Evolutionary conservation across 2,797 vertebrate species (phyloP), one percentile per base, ranked within the genome.

Genomic region (Salmo trutta): DNA sequence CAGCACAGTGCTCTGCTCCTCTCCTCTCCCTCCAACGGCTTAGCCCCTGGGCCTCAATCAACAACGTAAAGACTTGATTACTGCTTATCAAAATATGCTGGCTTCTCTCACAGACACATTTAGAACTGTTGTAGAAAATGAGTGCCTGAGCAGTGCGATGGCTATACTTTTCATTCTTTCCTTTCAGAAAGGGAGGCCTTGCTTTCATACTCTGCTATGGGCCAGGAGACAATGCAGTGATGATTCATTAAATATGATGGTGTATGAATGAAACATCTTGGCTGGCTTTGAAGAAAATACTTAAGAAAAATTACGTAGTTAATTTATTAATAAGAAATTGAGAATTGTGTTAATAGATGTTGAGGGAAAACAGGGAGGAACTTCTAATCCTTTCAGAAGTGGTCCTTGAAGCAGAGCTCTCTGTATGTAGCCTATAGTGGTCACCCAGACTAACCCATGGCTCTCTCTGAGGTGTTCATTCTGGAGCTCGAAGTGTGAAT

Each of bases 31-130:
- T 76, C 85, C 68, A 86, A 81, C 85, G 79, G n/a, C 78, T 84
- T 72, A 68, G 73, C 86, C 86, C 80, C 74, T 65, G 69, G 84
- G 82, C 75, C 59, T 87, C 79, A 82, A 85, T 85, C 75, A 85
- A 78, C 84, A 83, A 76, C 5, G 74, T 79, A 78, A 81, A 73
- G 67, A 83, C 69, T 27, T 79, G 83, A 87, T 82, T 82, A 78
- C 64, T 85, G 86, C 75, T 87, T 84, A 86, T 91, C 81, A 90
- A 83, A 90, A 89, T 74, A 86, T 71, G 75, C 82, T 77, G 81
- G 76, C 80, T 81, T 86, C 87, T 76, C 81, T 87, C 83, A 87
- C 73, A 65, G 76, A 88, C 64, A 85, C 79, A 72, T 75, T 21
- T 10, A 16, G 24, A 12, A 65, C 69, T 31, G 41, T 47, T 47